Evolutionary conservation across 2,113 vertebrate species (phyloP), one percentile per base, ranked within the genome.

Genomic region (Hemibagrus wyckioides): DNA sequence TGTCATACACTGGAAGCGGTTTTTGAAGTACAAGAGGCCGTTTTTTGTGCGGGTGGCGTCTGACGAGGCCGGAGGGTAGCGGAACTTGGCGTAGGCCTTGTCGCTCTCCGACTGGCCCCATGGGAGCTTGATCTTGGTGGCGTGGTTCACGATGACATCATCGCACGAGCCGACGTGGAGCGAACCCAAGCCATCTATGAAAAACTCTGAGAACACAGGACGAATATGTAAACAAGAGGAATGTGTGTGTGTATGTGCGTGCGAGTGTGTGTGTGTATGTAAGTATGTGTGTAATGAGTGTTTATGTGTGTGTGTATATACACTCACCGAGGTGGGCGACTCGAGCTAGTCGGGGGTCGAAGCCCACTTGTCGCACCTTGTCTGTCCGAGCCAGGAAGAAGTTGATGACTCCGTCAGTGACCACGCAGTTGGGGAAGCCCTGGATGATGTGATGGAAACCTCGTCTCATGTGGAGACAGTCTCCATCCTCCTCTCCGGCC

Each of bases 81-180:
- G 97, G 90, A 96, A 98, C 87, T 94, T 96, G 33, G 94, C 93
- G 0, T 98, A 98, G 3, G 95, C 94, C 63, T 95, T 95, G 90
- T 96, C 94, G 0, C 93, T 94, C 30, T 95, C 96, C 1, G 94
- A 95, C 41, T 96, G 94, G 57, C 91, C 89, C 97, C 97, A 98
- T 0, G 97, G 97, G n/a, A 98, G 92, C 76, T 95, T 96, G 93
- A 99, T 89, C 92, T 99, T 99, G 69, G 96, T 96, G 0, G 97
- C 97, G 0, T 99, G 97, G 50, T 96, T 97, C 89, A 98, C 95
- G 0, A 97, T 90, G 79, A 99, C 97, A 5, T 98, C 95, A 3
- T 97, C 96, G 11, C 97, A 99, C 19, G 97, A 99, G 63, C 97
- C 97, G n/a, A 99, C 96, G 4, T 96, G 97, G 63, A 99, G 95